Evolutionary conservation across 2,797 vertebrate species (phyloP).

Genomic region (Ctenopoma kingsleyae): DNA sequence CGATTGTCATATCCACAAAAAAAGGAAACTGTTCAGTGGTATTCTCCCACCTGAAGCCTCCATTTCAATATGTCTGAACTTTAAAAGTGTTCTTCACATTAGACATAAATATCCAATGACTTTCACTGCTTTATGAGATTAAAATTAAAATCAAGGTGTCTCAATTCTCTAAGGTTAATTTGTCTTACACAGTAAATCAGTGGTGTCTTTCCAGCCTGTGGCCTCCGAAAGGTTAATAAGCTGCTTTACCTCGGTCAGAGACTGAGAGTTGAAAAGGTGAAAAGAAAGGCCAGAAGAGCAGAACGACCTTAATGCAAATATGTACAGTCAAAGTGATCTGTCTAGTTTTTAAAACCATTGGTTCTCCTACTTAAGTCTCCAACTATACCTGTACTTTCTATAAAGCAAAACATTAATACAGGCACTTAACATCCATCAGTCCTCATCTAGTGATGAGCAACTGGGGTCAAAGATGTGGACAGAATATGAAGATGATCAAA

Average conservation of each 20-base stretch:
- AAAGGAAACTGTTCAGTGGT: constrained; percentile 9
- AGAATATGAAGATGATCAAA: constrained; percentile 68
- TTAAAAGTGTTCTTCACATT: constrained; percentile 55
- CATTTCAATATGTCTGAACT: constrained; percentile 61
- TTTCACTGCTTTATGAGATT: constrained; percentile 69
- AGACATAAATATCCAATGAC: constrained; percentile 56
- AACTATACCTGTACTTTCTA: constrained; percentile 38
- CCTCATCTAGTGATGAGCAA: constrained; percentile 33
- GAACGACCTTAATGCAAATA: constrained; percentile 75
- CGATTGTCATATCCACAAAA: constrained; percentile 2
- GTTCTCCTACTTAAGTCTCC: constrained; percentile 52
- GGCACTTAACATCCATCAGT: constrained; percentile 52
- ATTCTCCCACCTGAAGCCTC: constrained; percentile 36
- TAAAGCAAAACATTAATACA: constrained; percentile 48
- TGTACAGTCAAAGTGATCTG: constrained; percentile 65
- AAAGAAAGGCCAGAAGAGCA: constrained; percentile 60
- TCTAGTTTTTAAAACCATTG: constrained; percentile 63
- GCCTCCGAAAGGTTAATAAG: constrained; percentile 85
- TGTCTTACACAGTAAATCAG: constrained; percentile 66
- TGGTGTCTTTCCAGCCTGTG: constrained; percentile 72
- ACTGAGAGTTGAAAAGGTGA: constrained; percentile 58
- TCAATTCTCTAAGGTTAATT: constrained; percentile 80
- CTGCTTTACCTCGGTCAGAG: constrained; percentile 70
- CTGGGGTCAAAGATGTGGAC: constrained; percentile 51
- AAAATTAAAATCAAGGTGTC: constrained; percentile 79